phyloP scores from a whole-genome alignment of 2,797 vertebrate species.

The Sitta carolinensis region DNA sequence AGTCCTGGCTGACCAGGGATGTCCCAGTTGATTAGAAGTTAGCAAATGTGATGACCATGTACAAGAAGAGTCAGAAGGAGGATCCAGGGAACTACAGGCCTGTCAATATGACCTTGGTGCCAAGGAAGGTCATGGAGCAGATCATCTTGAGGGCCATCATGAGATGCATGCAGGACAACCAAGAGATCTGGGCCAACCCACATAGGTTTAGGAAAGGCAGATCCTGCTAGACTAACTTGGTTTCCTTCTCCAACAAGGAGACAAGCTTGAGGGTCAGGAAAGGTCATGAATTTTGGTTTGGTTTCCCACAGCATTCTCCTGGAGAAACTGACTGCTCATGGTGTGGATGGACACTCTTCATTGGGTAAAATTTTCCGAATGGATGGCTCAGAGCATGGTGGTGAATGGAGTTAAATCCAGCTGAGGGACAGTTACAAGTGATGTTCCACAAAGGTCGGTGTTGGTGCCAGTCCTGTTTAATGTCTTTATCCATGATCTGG shows the following conservation, averaged over 20 bases:
- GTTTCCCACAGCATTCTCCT: not conserved
- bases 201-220: not conserved
- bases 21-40: not conserved
- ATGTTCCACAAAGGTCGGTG: not conserved
- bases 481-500: not conserved
- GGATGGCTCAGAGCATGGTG: not conserved
- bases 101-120: not conserved
- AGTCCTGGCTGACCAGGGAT: not conserved
- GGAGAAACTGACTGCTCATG: not conserved
- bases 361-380: not conserved
- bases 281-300: not conserved
- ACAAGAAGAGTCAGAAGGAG: not conserved
- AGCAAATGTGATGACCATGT: not conserved
- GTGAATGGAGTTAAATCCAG: not conserved
- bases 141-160: not conserved
- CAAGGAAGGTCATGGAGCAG: not conserved
- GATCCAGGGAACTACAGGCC: not conserved
- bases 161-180: not conserved
- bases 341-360: not conserved
- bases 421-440: not conserved
- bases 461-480: not conserved
- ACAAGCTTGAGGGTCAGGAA: not conserved
- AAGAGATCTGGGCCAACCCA: not conserved
- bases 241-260: not conserved
- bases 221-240: not conserved